A percentile compares a stretch with the other conserved stretches of the same genome.
Conservation (phyloP, 2,797 vertebrate species). For the Helicolenus hilgendorfi region DNA sequence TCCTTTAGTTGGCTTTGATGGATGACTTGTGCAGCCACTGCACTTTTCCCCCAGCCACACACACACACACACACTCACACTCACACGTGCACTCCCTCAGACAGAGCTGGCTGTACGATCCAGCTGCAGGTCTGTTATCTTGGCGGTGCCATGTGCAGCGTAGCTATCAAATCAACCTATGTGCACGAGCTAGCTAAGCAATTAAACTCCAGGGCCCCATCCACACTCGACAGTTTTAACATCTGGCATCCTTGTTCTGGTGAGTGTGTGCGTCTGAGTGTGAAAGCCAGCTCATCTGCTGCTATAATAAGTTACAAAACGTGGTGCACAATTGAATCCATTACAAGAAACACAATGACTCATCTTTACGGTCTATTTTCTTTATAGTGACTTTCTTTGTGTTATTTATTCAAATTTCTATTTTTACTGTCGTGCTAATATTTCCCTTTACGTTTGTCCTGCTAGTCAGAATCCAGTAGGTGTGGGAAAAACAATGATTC, state of each 20-base stretch:
- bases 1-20: constrained; percentile 79
- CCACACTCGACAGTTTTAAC: constrained; percentile 76
- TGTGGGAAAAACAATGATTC: too few relatives aligned
- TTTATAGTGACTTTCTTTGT: background rate
- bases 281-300: constrained; percentile 74
- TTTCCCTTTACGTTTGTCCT: background rate
- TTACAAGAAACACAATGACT: constrained; percentile 33
- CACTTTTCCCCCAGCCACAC: constrained; percentile 65
- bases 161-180: constrained; percentile 76
- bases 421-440: background rate
- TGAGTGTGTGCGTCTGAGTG: constrained; percentile 39
- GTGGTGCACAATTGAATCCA: constrained; percentile 37
- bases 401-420: background rate
- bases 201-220: constrained; percentile 73
- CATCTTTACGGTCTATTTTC: background rate
- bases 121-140: constrained; percentile 72
- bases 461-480: background rate
- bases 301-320: constrained; percentile 63
- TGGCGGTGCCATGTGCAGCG: constrained; percentile 60
- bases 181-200: constrained; percentile 76
- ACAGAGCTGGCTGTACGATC: constrained; percentile 27
- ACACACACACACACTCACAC: constrained; percentile 10
- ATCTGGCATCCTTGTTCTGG: constrained; percentile 77
- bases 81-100: constrained; percentile 16
- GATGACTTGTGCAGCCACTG: constrained; percentile 80